phyloP scores from a whole-genome alignment of 2,113 vertebrate genomes.

The Nerophis lumbriciformis region DNA sequence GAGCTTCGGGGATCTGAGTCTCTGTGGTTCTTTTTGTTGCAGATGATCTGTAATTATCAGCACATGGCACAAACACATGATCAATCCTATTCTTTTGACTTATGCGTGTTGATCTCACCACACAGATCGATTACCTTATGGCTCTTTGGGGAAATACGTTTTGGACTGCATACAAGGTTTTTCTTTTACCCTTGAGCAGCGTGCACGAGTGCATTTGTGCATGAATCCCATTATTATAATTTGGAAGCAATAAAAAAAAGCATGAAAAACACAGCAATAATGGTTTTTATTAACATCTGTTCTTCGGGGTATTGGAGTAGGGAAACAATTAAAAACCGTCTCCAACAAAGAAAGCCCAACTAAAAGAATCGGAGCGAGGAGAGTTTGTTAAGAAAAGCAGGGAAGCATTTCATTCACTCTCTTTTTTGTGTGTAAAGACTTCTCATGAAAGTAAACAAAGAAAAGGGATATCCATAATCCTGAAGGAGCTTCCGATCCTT shows the following conservation, averaged over 20 bases:
- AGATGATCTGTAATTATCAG: slow-evolving; percentile 55
- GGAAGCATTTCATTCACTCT: slow-evolving; percentile 53
- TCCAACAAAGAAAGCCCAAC: slow-evolving; percentile 48
- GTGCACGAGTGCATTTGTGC: slow-evolving; percentile 48
- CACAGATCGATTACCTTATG: slow-evolving; percentile 36
- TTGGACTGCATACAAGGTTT: slow-evolving; percentile 30
- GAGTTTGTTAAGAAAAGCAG: slow-evolving; percentile 40
- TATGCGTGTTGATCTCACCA: slow-evolving; percentile 39
- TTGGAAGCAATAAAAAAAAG: slow-evolving; percentile 63
- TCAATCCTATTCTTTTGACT: slow-evolving; percentile 41
- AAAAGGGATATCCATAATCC: slow-evolving; percentile 52
- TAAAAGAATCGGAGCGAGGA: slow-evolving; percentile 44
- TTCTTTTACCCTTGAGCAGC: slow-evolving; percentile 28
- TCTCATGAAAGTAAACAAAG: slow-evolving; percentile 63
- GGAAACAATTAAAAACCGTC: slow-evolving; percentile 27
- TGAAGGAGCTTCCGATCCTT: slow-evolving; percentile 51
- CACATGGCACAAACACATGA: slow-evolving; percentile 56
- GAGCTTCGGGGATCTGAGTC: slow-evolving; percentile 47
- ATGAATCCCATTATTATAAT: slow-evolving; percentile 66
- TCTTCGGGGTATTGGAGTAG: slow-evolving; percentile 56
- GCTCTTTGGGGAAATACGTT: slow-evolving; percentile 32
- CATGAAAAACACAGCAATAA: slow-evolving; percentile 55
- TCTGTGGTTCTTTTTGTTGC: slow-evolving; percentile 44
- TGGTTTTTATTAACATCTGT: slow-evolving; percentile 73
- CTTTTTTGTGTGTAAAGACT: slow-evolving; percentile 56